Conservation (phyloP, 2,797 vertebrate species). For the Enteromius treurensis region DNA sequence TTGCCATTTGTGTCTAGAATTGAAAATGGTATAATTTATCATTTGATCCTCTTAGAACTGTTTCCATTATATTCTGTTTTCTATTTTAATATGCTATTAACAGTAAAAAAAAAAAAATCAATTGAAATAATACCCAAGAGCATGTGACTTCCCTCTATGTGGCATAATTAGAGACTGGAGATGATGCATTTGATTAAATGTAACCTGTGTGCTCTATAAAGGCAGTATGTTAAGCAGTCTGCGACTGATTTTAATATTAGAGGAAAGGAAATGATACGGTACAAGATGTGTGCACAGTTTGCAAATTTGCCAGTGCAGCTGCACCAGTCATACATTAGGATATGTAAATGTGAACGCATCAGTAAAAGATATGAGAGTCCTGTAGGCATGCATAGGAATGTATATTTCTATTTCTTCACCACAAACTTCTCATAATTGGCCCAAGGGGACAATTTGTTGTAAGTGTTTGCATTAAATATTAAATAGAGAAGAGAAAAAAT, state of each 20-base stretch:
- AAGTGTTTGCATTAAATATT: conserved; percentile 79
- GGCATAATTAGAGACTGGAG: conserved; percentile 28
- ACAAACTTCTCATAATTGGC: conserved; percentile 69
- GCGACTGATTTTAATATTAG: conserved; percentile 39
- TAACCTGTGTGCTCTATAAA: conserved; percentile 26
- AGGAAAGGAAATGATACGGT: conserved; percentile 31
- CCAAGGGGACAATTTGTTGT: conserved; percentile 73
- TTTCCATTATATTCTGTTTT: not conserved
- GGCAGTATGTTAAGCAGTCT: conserved; percentile 35
- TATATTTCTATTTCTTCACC: conserved; percentile 43
- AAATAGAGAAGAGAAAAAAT: conserved; percentile 62
- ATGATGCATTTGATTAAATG: conserved; percentile 25
- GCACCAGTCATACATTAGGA: conserved; percentile 20
- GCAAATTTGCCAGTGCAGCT: conserved; percentile 22
- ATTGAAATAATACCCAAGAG: not conserved
- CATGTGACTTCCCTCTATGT: not conserved
- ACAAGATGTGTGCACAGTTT: conserved; percentile 29
- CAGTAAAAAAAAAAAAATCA: not conserved
- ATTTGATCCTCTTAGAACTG: not conserved
- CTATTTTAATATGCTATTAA: not conserved
- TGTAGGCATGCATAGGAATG: conserved; percentile 7
- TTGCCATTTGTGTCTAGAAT: not conserved
- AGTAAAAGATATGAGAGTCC: conserved; percentile 33
- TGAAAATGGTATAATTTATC: not conserved
- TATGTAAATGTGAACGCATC: conserved; percentile 33